These are phyloP conservation scores for Eolophus roseicapilla DNA, from an alignment of 2,113 vertebrate species.

Conservation along the genomic window DNA sequence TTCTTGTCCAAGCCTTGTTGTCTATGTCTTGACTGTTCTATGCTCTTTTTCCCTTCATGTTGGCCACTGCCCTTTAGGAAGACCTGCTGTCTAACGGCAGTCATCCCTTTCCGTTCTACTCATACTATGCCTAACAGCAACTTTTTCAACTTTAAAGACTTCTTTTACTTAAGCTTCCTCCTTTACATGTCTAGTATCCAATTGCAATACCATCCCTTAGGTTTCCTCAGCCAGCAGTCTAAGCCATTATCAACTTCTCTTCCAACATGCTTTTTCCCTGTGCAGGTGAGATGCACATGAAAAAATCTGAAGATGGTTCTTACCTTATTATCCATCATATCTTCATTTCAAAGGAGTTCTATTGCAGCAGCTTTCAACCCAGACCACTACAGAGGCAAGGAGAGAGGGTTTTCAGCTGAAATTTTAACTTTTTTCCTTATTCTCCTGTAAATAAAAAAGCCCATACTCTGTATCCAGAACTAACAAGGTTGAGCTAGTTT, in stretches of 20 bases:
- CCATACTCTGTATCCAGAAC: neutral
- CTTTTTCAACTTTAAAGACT: neutral
- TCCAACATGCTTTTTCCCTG: neutral
- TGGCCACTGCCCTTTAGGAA: neutral
- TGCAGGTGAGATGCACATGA: neutral
- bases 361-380: neutral
- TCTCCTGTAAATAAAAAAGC: neutral
- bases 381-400: neutral
- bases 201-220: neutral
- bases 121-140: neutral
- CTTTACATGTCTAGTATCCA: neutral
- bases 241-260: neutral
- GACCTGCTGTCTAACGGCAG: neutral
- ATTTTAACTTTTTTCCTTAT: neutral
- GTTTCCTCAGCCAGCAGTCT: neutral
- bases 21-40: neutral
- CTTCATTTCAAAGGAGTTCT: neutral
- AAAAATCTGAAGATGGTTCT: neutral
- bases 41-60: neutral
- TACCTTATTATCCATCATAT: neutral
- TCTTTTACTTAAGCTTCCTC: neutral
- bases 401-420: neutral
- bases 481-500: neutral
- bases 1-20: neutral
- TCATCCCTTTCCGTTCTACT: neutral